A percentile compares a stretch with the other conserved stretches of the same genome.
Conservation (phyloP, 2,888 invertebrate genomes). For the Liodrosophila aerea region DNA sequence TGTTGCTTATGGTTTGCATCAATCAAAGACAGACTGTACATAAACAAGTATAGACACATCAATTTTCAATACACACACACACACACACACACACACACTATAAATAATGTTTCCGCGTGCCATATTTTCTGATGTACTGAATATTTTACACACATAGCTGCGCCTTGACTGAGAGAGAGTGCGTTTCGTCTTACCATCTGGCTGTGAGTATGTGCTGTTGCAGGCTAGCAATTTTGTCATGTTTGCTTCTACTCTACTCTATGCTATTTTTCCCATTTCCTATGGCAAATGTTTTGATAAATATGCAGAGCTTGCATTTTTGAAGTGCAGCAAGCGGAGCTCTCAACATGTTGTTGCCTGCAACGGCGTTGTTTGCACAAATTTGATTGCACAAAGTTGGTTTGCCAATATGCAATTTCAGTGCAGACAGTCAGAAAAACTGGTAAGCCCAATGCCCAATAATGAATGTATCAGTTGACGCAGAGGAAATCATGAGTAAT, state of each 20-base stretch:
- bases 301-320: conserved; percentile 67
- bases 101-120: conserved; percentile 63
- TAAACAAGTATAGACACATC: conserved; percentile 24
- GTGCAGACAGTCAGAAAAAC: conserved; percentile 43
- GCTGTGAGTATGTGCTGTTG: not conserved
- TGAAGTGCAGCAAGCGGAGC: conserved; percentile 34
- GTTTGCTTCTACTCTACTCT: conserved; percentile 62
- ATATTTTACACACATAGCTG: conserved; percentile 64
- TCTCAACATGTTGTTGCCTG: conserved; percentile 10
- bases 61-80: conserved; percentile 41
- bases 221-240: conserved; percentile 50
- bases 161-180: conserved; percentile 23
- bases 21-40: conserved; percentile 49
- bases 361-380: conserved; percentile 52
- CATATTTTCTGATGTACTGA: conserved; percentile 50
- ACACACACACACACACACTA: conserved; percentile 9
- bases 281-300: conserved; percentile 73
- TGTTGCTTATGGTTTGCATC: conserved; percentile 52
- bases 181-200: conserved; percentile 23
- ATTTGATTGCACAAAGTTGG: conserved; percentile 76
- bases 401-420: conserved; percentile 62
- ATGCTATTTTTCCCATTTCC: conserved; percentile 58
- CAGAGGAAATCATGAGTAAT: too few relatives aligned
- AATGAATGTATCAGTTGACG: conserved; percentile 67
- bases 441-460: conserved; percentile 29